These are phyloP conservation scores for Pheosia tremula DNA, from an alignment of 2,888 invertebrate species.

Conservation along the genomic window DNA sequence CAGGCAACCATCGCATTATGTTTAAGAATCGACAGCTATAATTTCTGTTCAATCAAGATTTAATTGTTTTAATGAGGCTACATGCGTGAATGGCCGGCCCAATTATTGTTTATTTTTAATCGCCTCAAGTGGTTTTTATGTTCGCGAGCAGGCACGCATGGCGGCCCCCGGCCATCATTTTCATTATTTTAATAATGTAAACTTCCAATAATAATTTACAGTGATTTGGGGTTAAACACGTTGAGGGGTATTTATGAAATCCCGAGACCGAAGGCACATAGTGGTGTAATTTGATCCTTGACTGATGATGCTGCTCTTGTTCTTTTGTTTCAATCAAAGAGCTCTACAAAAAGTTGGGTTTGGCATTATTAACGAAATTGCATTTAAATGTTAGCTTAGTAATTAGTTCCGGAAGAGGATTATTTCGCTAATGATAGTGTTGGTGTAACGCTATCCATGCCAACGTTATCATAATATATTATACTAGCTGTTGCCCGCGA, in stretches of 20 bases:
- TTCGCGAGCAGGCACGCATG: constrained; percentile 81
- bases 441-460: neutral
- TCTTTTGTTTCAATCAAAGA: constrained; percentile 48
- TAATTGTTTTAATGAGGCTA: constrained; percentile 84
- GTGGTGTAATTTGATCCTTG: constrained; percentile 73
- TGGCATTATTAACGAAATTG: constrained; percentile 13
- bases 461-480: neutral
- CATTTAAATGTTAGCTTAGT: constrained; percentile 8
- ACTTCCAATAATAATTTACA: constrained; percentile 84
- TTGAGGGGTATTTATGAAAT: constrained; percentile 82
- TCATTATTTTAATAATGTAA: constrained; percentile 85
- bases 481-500: no score
- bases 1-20: constrained; percentile 79
- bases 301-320: constrained; percentile 52
- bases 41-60: constrained; percentile 85
- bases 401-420: constrained; percentile 8
- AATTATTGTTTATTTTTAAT: constrained; percentile 85
- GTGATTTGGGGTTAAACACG: constrained; percentile 84
- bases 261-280: constrained; percentile 62
- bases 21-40: constrained; percentile 84
- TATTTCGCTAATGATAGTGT: neutral
- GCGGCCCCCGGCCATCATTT: constrained; percentile 80
- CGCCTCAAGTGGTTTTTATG: constrained; percentile 83
- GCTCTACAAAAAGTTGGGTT: constrained; percentile 6
- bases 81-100: constrained; percentile 84